These are phyloP conservation scores for Agrotis segetum DNA, from an alignment of 2,888 invertebrate species.

Conservation along the genomic window DNA sequence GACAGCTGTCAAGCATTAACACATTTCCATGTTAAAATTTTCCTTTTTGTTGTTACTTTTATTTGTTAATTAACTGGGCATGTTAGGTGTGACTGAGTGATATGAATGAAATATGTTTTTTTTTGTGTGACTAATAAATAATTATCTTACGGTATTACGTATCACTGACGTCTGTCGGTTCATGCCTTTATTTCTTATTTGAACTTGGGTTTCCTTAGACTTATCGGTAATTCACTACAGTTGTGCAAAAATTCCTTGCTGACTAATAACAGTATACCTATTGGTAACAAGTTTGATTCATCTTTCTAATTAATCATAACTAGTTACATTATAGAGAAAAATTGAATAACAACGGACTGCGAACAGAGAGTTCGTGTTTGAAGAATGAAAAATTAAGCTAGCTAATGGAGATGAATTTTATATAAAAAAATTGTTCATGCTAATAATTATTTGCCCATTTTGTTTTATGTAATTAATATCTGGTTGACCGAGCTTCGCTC, in stretches of 20 bases:
- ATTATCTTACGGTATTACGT: constrained; percentile 20
- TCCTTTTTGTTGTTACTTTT: constrained; percentile 13
- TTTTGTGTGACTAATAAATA: constrained; percentile 25
- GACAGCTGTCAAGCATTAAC: constrained; percentile 38
- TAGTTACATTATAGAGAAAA: constrained; percentile 1
- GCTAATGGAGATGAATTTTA: constrained; percentile 4
- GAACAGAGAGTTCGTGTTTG: constrained; percentile 1
- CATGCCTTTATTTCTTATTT: constrained; percentile 22
- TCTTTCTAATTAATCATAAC: constrained; percentile 29
- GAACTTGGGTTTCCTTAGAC: constrained; percentile 12
- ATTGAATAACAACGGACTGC: constrained; percentile 1
- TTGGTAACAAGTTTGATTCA: constrained; percentile 36
- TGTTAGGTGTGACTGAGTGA: constrained; percentile 8
- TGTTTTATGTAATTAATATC: background rate
- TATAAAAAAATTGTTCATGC: background rate
- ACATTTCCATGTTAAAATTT: constrained; percentile 8
- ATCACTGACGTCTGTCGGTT: constrained; percentile 1
- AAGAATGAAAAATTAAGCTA: constrained; percentile 10
- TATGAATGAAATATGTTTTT: background rate
- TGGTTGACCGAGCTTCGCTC: too few species aligned
- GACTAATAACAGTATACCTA: constrained; percentile 34
- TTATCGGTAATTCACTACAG: constrained; percentile 29
- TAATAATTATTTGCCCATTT: constrained; percentile 24
- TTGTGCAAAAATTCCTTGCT: constrained; percentile 39
- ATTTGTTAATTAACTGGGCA: constrained; percentile 7